Evolutionary conservation across 2,113 vertebrate species (phyloP).

Genomic region (Siphamia tubifer): DNA sequence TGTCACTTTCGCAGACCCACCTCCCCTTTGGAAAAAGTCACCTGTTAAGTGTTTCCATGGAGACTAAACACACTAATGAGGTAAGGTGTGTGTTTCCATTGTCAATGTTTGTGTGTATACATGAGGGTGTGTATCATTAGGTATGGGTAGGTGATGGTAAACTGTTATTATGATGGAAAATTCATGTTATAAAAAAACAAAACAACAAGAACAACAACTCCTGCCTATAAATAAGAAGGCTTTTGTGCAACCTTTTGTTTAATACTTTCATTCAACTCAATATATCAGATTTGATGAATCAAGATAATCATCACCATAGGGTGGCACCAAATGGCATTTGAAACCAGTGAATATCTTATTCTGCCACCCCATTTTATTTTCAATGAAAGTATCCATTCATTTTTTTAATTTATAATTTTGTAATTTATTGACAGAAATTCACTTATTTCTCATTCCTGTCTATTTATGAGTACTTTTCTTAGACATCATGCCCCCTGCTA

Average conservation of each 20-base stretch:
- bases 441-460: no score
- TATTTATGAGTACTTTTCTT: no score
- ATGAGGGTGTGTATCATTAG: conserved; percentile 34
- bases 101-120: conserved; percentile 4
- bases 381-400: no score
- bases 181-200: background rate
- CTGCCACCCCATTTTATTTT: no score
- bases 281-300: background rate
- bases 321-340: no score
- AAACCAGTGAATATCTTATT: no score
- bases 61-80: conserved; percentile 71
- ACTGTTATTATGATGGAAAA: conserved; percentile 10
- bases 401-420: no score
- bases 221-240: background rate
- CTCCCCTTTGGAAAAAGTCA: conserved; percentile 58
- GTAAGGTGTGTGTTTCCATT: conserved; percentile 29
- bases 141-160: conserved; percentile 44
- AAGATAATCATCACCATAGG: conserved; percentile 16
- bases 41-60: conserved; percentile 80
- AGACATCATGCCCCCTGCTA: no score
- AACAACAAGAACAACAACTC: background rate
- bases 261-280: background rate
- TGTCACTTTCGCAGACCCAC: conserved; percentile 65
- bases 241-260: no score
- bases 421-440: no score